phyloP scores from a whole-genome alignment of 2,888 invertebrate species.

The Watsonalla cultraria region DNA sequence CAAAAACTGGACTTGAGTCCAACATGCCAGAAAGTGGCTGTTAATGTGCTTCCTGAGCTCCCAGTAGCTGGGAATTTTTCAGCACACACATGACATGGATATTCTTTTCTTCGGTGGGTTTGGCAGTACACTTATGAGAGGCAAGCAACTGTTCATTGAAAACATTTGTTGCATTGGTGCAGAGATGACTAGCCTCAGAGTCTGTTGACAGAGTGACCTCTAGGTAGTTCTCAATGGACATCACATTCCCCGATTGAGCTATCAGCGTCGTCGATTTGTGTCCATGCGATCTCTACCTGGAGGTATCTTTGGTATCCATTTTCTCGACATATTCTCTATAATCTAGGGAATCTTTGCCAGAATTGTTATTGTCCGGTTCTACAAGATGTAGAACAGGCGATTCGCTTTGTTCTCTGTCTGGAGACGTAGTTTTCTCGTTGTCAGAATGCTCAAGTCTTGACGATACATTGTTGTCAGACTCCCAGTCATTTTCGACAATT shows the following conservation, averaged over 20 bases:
- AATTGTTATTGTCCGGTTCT: slow-evolving; percentile 71
- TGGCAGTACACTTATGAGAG: slow-evolving; percentile 66
- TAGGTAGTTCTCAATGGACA: slow-evolving; percentile 75
- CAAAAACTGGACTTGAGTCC: slow-evolving; percentile 75
- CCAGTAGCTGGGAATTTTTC: slow-evolving; percentile 74
- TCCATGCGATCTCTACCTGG: slow-evolving; percentile 52
- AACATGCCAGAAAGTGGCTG: slow-evolving; percentile 73
- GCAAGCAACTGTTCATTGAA: slow-evolving; percentile 61
- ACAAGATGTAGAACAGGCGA: slow-evolving; percentile 69
- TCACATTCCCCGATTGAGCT: slow-evolving; percentile 72
- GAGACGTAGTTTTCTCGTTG: slow-evolving; percentile 64
- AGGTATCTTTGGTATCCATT: slow-evolving; percentile 64
- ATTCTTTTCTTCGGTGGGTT: slow-evolving; percentile 69
- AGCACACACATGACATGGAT: slow-evolving; percentile 73
- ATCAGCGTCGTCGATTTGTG: slow-evolving; percentile 64
- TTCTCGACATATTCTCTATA: slow-evolving; percentile 64
- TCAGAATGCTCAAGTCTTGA: slow-evolving; percentile 70
- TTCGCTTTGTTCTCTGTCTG: slow-evolving; percentile 66
- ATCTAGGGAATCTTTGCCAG: slow-evolving; percentile 57
- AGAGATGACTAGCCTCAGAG: slow-evolving; percentile 73
- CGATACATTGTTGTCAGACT: slow-evolving; percentile 70
- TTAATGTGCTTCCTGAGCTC: slow-evolving; percentile 73
- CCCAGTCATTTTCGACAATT: slow-evolving; percentile 75
- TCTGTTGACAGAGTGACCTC: slow-evolving; percentile 75
- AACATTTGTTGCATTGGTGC: slow-evolving; percentile 74